A percentile compares a stretch with the other conserved stretches of the same genome.
Evolutionary conservation across 2,113 vertebrate species (phyloP).

Genomic region (Piprites chloris): DNA sequence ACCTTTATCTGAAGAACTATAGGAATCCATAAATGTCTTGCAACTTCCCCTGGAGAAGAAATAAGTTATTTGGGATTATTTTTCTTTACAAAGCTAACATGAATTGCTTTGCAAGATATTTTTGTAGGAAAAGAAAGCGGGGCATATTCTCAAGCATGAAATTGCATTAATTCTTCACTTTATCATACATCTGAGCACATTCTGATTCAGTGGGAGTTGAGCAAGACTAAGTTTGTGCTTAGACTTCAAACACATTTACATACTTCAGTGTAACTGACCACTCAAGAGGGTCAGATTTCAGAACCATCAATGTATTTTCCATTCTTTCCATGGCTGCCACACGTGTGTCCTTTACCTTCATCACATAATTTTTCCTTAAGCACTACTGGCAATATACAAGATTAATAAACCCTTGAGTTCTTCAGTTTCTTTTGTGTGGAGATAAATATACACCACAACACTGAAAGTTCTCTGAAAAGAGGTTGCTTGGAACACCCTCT

Average conservation of each 20-base stretch:
- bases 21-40: conserved; percentile 88
- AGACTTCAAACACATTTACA: neutral
- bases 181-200: neutral
- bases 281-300: neutral
- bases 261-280: neutral
- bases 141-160: neutral
- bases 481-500: neutral
- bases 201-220: neutral
- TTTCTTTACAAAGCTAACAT: neutral
- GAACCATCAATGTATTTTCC: neutral
- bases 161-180: neutral
- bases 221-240: neutral
- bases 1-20: conserved; percentile 88
- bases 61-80: neutral
- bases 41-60: conserved; percentile 82
- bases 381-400: neutral
- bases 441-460: neutral
- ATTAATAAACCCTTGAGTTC: neutral
- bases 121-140: neutral
- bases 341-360: neutral
- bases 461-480: neutral
- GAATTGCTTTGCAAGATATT: neutral
- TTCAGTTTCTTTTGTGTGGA: neutral
- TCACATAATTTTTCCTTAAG: neutral
- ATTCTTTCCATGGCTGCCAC: neutral